Evolutionary conservation across 1,140 invertebrate genomes (phyloP).

Genomic region (Propsilocerus akamusi): DNA sequence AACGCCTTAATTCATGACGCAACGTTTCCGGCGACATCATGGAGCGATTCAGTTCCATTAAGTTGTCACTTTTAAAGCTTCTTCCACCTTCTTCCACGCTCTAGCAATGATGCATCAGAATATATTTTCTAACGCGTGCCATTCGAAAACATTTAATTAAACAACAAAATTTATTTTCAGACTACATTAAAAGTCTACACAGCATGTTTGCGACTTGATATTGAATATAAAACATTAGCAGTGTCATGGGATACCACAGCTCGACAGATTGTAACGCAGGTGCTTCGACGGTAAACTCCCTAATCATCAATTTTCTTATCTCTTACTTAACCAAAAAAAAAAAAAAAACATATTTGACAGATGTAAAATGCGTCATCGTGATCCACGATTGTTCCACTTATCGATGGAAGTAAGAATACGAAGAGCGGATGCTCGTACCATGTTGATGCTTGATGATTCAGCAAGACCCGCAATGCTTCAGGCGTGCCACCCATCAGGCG

Average conservation of each 20-base stretch:
- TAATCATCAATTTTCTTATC: too few species aligned
- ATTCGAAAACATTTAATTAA: not conserved
- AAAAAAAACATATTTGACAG: too few species aligned
- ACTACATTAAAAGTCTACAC: constrained; percentile 83
- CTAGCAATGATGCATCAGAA: not conserved
- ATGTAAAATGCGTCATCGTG: constrained; percentile 66
- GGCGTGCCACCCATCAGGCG: constrained; percentile 77
- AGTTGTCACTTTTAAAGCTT: too few species aligned
- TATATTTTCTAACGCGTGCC: not conserved
- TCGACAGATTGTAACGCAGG: constrained; percentile 60
- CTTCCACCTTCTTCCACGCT: not conserved
- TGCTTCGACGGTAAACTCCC: constrained; percentile 61
- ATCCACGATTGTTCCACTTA: constrained; percentile 80
- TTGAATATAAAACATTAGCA: constrained; percentile 82
- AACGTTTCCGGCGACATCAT: too few species aligned
- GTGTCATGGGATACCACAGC: constrained; percentile 72
- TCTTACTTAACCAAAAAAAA: too few species aligned
- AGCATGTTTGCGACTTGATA: constrained; percentile 68
- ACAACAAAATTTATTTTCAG: constrained; percentile 35
- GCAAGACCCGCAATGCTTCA: constrained; percentile 72
- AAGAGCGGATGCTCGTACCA: constrained; percentile 57
- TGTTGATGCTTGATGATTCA: constrained; percentile 72
- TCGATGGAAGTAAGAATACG: constrained; percentile 82
- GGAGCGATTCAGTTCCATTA: too few species aligned
- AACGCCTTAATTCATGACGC: too few species aligned